Evolutionary conservation across 2,113 vertebrate genomes (phyloP).

Genomic region (Talpa occidentalis): DNA sequence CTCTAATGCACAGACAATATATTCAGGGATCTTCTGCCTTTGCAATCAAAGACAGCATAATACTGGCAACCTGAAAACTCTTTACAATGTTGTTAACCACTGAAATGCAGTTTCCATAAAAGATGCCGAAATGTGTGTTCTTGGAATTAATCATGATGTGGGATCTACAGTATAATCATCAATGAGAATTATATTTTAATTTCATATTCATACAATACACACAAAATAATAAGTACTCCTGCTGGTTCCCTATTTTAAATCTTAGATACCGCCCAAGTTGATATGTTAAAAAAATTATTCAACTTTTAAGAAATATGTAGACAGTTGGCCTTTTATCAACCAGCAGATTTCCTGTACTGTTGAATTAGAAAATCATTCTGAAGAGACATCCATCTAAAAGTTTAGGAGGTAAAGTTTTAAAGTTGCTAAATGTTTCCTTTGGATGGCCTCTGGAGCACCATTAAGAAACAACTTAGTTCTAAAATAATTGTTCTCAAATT

Average conservation of each 20-base stretch:
- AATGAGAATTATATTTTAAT: slow-evolving; percentile 16
- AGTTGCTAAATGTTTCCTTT: slow-evolving; percentile 22
- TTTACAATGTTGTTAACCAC: not conserved
- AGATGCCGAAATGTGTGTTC: not conserved
- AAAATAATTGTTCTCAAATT: slow-evolving; percentile 28
- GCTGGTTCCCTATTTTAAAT: not conserved
- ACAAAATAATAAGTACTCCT: slow-evolving; percentile 1
- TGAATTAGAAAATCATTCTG: slow-evolving; percentile 39
- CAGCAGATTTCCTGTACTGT: not conserved
- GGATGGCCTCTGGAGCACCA: not conserved
- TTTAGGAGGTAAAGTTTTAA: slow-evolving; percentile 19
- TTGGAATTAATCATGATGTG: not conserved
- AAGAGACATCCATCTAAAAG: slow-evolving; percentile 36
- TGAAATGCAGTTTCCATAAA: not conserved
- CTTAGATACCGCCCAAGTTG: not conserved
- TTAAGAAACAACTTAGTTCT: slow-evolving; percentile 9
- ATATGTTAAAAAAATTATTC: slow-evolving; percentile 1
- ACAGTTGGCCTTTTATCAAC: not conserved
- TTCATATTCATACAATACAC: not conserved
- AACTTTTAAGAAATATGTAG: slow-evolving; percentile 7
- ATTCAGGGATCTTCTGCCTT: slow-evolving; percentile 90
- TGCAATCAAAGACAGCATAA: slow-evolving; percentile 75
- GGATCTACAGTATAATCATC: not conserved
- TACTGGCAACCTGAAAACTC: slow-evolving; percentile 41
- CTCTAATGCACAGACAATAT: slow-evolving; percentile 91